Percentiles rank a stretch among this genome's conserved stretches.
Evolutionary conservation across 1,140 invertebrate genomes (phyloP).

Genomic region (Myzus persicae): DNA sequence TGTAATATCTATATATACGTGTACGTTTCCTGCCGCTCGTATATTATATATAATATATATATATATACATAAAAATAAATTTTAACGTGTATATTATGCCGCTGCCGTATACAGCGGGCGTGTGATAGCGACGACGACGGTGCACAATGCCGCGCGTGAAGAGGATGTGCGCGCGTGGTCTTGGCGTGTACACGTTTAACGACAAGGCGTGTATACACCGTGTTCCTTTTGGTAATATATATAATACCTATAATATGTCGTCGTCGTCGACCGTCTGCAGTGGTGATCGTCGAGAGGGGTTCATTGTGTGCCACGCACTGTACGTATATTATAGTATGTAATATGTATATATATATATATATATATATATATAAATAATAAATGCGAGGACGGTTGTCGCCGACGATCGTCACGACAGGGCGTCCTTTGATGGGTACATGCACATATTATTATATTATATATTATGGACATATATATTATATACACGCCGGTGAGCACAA

Average conservation of each 20-base stretch:
- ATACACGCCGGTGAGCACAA: background rate
- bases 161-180: slow-evolving; percentile 39
- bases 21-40: slow-evolving; percentile 18
- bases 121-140: background rate
- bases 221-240: slow-evolving; percentile 10
- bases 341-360: no score
- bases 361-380: background rate
- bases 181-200: slow-evolving; percentile 52
- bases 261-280: slow-evolving; percentile 9
- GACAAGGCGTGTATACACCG: slow-evolving; percentile 23
- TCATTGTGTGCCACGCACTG: slow-evolving; percentile 4
- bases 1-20: background rate
- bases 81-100: background rate
- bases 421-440: slow-evolving; percentile 35
- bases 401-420: slow-evolving; percentile 42
- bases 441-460: background rate
- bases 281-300: slow-evolving; percentile 17
- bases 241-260: background rate
- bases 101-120: background rate
- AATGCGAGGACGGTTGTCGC: slow-evolving; percentile 37
- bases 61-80: background rate
- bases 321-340: background rate
- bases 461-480: background rate
- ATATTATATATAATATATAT: background rate
- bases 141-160: slow-evolving; percentile 43